These are phyloP conservation scores for Thera britannica DNA, from an alignment of 2,888 invertebrate genomes.

Conservation along the genomic window DNA sequence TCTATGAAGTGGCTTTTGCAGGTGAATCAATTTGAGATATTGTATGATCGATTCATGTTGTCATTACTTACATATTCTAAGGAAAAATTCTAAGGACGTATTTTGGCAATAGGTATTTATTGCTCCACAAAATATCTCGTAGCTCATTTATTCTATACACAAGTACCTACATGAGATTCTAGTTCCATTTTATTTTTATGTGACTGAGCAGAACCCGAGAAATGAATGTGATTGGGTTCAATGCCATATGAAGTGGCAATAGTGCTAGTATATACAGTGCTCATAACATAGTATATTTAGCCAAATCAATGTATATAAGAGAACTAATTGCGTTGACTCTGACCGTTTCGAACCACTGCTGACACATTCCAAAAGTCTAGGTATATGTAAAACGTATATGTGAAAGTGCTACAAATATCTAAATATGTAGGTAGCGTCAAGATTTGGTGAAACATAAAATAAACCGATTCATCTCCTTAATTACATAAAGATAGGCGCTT, in stretches of 20 bases:
- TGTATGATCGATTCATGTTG: neutral
- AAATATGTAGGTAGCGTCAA: neutral
- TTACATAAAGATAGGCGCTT: neutral
- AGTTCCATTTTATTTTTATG: too few species aligned
- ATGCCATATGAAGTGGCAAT: too few species aligned
- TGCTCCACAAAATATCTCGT: neutral
- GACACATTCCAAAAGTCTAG: neutral
- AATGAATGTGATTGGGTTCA: too few species aligned
- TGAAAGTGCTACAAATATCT: neutral
- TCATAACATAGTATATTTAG: neutral
- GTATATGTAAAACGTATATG: neutral
- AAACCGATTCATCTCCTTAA: constrained; percentile 3
- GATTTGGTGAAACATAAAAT: neutral
- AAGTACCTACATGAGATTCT: too few species aligned
- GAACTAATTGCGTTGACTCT: neutral
- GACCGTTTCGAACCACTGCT: neutral
- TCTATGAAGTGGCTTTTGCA: constrained; percentile 8
- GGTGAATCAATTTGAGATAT: constrained; percentile 13
- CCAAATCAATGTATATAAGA: neutral
- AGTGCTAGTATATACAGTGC: neutral
- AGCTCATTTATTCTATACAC: too few species aligned
- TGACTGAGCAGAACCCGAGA: too few species aligned
- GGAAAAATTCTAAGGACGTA: neutral
- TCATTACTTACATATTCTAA: neutral
- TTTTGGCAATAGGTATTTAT: neutral